Conservation (phyloP, 2,113 vertebrate species). For the Rhizomys pruinosus region DNA sequence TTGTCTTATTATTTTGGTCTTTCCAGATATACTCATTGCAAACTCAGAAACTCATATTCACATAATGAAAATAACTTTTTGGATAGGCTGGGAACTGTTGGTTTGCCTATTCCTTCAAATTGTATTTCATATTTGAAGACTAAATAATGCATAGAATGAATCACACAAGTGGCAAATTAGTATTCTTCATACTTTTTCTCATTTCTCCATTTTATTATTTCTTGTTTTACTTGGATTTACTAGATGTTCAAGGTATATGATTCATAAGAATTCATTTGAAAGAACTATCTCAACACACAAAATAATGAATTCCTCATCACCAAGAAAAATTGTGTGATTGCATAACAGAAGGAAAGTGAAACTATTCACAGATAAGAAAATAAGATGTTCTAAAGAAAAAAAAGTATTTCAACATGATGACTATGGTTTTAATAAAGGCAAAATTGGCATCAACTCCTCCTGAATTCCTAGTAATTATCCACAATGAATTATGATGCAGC, state of each 20-base stretch:
- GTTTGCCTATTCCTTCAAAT: conserved; percentile 1
- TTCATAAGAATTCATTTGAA: conserved; percentile 30
- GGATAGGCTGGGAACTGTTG: neutral
- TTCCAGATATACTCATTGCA: neutral
- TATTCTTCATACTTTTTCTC: neutral
- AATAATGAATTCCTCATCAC: neutral
- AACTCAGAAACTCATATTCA: conserved; percentile 2
- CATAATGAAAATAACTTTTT: neutral
- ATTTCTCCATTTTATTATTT: conserved; percentile 34
- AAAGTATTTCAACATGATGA: neutral
- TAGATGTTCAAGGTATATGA: neutral
- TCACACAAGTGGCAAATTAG: conserved; percentile 42
- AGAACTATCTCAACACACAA: neutral
- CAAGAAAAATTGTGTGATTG: neutral
- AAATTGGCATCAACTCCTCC: neutral
- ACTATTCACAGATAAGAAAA: neutral
- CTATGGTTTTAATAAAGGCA: neutral
- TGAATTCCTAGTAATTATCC: neutral
- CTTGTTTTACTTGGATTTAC: neutral
- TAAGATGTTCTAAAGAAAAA: neutral
- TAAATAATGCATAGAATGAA: neutral
- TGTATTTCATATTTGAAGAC: conserved; percentile 30
- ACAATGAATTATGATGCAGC: neutral
- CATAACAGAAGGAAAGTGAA: neutral
- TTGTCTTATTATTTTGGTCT: neutral